These are phyloP conservation scores for Drosophila mulleri DNA, from an alignment of 2,888 invertebrate genomes.

Conservation along the genomic window DNA sequence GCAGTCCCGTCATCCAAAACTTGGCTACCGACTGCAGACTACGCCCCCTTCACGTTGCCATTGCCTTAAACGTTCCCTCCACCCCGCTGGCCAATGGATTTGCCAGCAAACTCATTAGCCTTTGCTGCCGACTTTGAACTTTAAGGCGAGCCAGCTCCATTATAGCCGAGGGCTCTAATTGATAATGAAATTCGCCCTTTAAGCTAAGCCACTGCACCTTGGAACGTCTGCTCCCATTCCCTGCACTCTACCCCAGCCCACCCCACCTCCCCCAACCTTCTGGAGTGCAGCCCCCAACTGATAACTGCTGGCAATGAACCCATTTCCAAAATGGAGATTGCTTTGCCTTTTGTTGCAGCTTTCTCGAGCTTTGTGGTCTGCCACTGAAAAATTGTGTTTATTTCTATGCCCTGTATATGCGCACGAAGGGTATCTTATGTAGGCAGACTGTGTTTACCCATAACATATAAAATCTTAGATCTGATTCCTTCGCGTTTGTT, in stretches of 20 bases:
- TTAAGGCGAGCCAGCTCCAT: slow-evolving; percentile 50
- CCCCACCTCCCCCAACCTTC: background rate
- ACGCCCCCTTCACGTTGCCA: background rate
- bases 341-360: background rate
- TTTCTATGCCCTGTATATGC: background rate
- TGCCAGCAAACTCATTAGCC: slow-evolving; percentile 58
- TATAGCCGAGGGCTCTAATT: slow-evolving; percentile 47
- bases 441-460: no score
- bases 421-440: background rate
- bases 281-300: background rate
- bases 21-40: slow-evolving; percentile 6
- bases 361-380: background rate
- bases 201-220: slow-evolving; percentile 13
- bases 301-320: slow-evolving; percentile 2
- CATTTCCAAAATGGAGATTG: slow-evolving; percentile 6
- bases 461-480: no score
- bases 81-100: slow-evolving; percentile 3
- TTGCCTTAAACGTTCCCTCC: background rate
- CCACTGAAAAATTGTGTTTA: background rate
- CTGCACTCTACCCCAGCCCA: background rate
- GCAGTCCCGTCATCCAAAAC: slow-evolving; percentile 9
- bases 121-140: slow-evolving; percentile 33
- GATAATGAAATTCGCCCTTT: slow-evolving; percentile 68
- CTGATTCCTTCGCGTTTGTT: no score
- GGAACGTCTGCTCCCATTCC: background rate